Base-by-base conservation (phyloP, 2,797 vertebrate genomes). In the Aphelocoma californica region DNA sequence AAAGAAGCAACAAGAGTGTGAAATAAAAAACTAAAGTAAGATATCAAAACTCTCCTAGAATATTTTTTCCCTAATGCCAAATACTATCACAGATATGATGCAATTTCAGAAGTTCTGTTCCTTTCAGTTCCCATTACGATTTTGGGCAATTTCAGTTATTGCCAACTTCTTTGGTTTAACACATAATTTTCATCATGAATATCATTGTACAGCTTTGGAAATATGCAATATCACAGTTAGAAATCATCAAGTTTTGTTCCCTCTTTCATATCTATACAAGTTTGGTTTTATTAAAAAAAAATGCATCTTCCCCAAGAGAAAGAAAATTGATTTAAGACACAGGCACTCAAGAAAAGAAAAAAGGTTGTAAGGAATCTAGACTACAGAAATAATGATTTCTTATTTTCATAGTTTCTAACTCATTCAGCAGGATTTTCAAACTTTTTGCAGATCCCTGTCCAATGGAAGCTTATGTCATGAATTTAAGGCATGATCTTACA, bases 1-100 rank as follows among this genome's bases (percentile, higher is more conserved):
- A 94, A 66, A 93, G 91, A 92, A 88, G 31, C 38, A 95, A 57
- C 42, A 92, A 74, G 32, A 78, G 45, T n/a, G 23, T 34, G 47
- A 66, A 83, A 86, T 50, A 50, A 90, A 73, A 88, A 81, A 45
- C 42, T 29, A 60, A 80, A 66, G 7, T 45, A 81, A 79, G 32
- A 84, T 65, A 81, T 61, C 51, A 86, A 81, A 87, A 72, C 6
- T 64, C 56, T 77, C 53, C 14, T 38, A 47, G 29, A 81, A 71
- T 51, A 61, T 93, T 72, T 93, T 12, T 81, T 72, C 29, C n/a
- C 45, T 60, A 78, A 70, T 58, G 57, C 18, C 21, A 70, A 67
- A 26, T 34, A 51, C 9, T 36, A 36, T 38, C 51, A 88, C 9
- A 81, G 17, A 38, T 31, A 56, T 1, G 3, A 72, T 25, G 13